These are phyloP conservation scores for Pristionchus entomophagus DNA, from an alignment of 2,888 invertebrate species.

Conservation along the genomic window DNA sequence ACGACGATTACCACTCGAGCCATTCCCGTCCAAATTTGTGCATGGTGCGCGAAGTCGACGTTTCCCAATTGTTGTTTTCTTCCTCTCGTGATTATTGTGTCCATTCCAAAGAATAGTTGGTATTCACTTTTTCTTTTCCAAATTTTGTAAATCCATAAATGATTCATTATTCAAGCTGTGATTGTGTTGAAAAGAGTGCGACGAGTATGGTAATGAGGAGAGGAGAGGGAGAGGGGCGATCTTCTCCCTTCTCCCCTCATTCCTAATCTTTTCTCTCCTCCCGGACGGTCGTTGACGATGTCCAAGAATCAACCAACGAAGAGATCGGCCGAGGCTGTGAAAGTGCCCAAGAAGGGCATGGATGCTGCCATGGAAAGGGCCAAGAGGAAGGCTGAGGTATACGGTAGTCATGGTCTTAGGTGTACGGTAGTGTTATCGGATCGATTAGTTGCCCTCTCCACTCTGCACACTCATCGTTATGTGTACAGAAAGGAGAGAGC, in stretches of 20 bases:
- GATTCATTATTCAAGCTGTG: too few species aligned
- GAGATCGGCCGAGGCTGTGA: slow-evolving; percentile 3
- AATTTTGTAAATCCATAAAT: too few species aligned
- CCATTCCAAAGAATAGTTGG: neutral
- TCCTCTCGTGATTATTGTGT: neutral
- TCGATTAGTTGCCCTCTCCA: too few species aligned
- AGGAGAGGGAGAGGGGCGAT: neutral
- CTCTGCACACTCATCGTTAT: too few species aligned
- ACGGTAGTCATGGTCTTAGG: neutral
- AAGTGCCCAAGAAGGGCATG: neutral
- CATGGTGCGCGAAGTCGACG: neutral
- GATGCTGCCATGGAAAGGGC: slow-evolving; percentile 14
- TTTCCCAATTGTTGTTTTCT: neutral
- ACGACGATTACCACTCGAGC: neutral
- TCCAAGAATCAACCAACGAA: neutral
- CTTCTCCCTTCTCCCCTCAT: neutral
- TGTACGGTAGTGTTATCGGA: neutral
- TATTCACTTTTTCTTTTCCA: too few species aligned
- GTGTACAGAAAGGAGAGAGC: too few species aligned
- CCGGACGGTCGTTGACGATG: slow-evolving; percentile 9
- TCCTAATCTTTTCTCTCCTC: neutral
- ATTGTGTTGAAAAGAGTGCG: too few species aligned
- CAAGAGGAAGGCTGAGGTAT: slow-evolving; percentile 25
- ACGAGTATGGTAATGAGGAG: neutral
- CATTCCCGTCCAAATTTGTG: slow-evolving; percentile 15